Evolutionary conservation across 2,888 invertebrate genomes (phyloP).

Genomic region (Alloscopus bannaensis): DNA sequence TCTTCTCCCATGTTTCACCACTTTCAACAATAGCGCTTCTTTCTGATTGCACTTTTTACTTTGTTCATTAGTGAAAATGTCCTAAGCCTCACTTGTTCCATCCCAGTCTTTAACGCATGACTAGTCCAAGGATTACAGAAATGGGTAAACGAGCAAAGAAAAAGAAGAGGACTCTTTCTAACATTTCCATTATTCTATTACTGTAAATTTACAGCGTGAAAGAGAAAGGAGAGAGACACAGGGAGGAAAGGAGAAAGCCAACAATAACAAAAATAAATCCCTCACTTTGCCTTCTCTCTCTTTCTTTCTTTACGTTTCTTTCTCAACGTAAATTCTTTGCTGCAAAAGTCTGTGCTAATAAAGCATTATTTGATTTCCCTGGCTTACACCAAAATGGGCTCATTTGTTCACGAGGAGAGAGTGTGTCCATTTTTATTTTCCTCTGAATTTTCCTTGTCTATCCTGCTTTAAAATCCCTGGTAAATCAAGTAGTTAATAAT

Average conservation of each 20-base stretch:
- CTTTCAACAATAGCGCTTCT: background rate
- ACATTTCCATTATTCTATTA: background rate
- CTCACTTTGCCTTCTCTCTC: background rate
- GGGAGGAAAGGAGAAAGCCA: background rate
- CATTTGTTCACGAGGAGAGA: too few species aligned
- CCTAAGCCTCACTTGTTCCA: conserved; percentile 17
- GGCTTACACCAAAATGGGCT: too few species aligned
- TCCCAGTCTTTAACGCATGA: background rate
- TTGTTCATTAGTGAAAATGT: conserved; percentile 10
- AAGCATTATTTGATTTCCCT: too few species aligned
- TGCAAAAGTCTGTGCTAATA: too few species aligned
- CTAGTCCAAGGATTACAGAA: background rate
- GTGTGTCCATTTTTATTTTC: too few species aligned
- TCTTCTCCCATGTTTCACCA: background rate
- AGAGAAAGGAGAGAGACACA: background rate
- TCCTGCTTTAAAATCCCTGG: too few species aligned
- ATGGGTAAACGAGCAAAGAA: background rate
- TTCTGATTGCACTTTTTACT: conserved; percentile 8
- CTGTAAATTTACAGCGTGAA: background rate
- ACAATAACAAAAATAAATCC: background rate
- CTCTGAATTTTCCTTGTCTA: too few species aligned
- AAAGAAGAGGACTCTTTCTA: background rate
- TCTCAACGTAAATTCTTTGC: too few species aligned
- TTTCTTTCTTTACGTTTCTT: background rate
- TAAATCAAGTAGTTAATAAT: too few species aligned